Evolutionary conservation across 1,140 invertebrate species (phyloP).

Genomic region (Charaxes varanes): DNA sequence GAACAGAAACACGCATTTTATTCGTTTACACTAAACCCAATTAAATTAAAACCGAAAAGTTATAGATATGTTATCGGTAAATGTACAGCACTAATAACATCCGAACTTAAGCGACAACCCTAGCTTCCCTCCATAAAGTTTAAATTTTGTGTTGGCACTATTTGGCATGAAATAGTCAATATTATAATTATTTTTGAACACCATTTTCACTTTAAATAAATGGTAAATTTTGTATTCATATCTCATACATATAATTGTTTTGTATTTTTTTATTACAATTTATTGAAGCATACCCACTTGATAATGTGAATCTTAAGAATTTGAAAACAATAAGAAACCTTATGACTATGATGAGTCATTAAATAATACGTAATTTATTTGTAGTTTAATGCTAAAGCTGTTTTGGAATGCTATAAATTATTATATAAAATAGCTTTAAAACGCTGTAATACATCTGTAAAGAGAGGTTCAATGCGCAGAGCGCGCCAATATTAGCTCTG

Average conservation of each 20-base stretch:
- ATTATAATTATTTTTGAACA: slow-evolving; percentile 8
- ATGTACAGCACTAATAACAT: slow-evolving; percentile 30
- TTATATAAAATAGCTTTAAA: background rate
- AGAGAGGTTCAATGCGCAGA: slow-evolving; percentile 47
- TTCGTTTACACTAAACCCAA: no score
- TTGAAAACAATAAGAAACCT: no score
- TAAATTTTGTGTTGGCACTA: slow-evolving; percentile 23
- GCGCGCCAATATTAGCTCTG: slow-evolving; percentile 45
- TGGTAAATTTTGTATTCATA: background rate
- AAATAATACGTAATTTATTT: no score
- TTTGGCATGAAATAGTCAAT: slow-evolving; percentile 2
- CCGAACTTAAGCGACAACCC: slow-evolving; percentile 24
- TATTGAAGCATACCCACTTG: no score
- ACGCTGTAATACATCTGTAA: no score
- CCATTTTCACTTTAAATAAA: background rate
- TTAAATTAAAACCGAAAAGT: no score
- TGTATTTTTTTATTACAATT: no score
- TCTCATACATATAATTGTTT: no score
- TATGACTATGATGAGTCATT: no score
- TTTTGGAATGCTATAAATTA: background rate
- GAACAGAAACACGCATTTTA: no score
- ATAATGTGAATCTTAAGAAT: no score
- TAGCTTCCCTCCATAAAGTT: slow-evolving; percentile 12
- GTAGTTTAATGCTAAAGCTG: no score
- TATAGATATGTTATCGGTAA: background rate